Base-by-base conservation (phyloP, 2,797 vertebrate species). In the Enteromius afrohamiltoni region DNA sequence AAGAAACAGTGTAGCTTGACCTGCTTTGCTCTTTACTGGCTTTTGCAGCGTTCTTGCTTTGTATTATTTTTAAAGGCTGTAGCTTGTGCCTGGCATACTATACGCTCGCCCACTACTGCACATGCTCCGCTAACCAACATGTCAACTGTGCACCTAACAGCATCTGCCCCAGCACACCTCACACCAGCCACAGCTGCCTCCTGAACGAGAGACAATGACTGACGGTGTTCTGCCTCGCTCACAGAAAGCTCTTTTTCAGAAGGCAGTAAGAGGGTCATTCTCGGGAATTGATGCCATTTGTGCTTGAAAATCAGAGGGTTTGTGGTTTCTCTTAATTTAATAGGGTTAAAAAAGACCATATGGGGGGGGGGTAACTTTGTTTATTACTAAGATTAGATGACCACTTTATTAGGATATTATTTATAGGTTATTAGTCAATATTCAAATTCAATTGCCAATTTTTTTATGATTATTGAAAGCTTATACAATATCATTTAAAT, bases 231-330 rank as follows among this genome's bases (percentile, higher is more conserved):
- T 8, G 34, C 7, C 34, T 40, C 4, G 19, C 21, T 40, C 8
- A 23, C n/a, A 6, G 8, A 19, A 55, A 73, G 34, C 82, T 5
- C 86, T 89, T 88, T 91, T 91, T 90, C 90, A 89, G 86, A 89
- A 87, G 91, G 88, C 87, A 87, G 87, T 71, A 79, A 58, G n/a
- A 42, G 47, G 51, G 65, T 62, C 65, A 4, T 70, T 77, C 51
- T 77, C 29, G 0, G 65, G 26, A 77, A 77, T 37, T 49, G 19
- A 37, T 77, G 65, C 40, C 40, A 83, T 49, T 62, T 49, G 64
- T 37, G 13, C 6, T 68, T 68, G 21, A 17, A 51, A 79, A 31
- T 65, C 1, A 29, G 2, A 11, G 4, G 9, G 17, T 77, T 77
- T 26, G 45, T 71, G 26, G 29, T 64, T 31, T 16, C 2, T 21